These are phyloP conservation scores for Aurelia sp. DNA, from an alignment of 30 jellyfish, hydroid and myxozoan species.

Conservation along the genomic window DNA sequence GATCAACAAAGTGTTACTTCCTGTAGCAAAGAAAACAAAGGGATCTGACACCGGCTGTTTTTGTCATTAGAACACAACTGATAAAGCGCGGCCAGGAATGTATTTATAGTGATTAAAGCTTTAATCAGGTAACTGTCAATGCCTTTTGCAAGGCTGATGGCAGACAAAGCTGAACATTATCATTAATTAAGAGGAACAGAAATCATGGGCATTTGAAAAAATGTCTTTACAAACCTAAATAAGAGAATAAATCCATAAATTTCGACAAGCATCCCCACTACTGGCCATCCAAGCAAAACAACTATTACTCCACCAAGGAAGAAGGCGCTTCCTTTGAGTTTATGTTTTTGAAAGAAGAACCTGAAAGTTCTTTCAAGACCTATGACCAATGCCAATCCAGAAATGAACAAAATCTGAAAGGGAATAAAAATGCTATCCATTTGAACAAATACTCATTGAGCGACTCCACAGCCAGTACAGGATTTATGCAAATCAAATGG, in stretches of 20 bases:
- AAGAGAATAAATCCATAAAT: constrained; percentile 90
- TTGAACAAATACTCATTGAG: neutral
- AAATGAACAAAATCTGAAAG: constrained; percentile 85
- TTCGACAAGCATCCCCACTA: constrained; percentile 94
- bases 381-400: constrained; percentile 95
- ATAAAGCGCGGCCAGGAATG: no score
- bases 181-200: neutral
- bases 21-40: no score
- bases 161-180: no score
- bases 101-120: no score
- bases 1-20: no score
- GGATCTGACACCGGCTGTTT: no score
- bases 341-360: constrained; percentile 89
- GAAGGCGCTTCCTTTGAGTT: constrained; percentile 90
- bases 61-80: no score
- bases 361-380: constrained; percentile 97
- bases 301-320: constrained; percentile 93
- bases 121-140: no score
- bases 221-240: constrained; percentile 64
- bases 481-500: no score
- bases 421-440: neutral
- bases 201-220: neutral
- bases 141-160: no score
- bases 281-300: constrained; percentile 96
- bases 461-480: no score